Base-by-base conservation (phyloP, 2,888 invertebrate species). In the Lasioglossum lativentre region DNA sequence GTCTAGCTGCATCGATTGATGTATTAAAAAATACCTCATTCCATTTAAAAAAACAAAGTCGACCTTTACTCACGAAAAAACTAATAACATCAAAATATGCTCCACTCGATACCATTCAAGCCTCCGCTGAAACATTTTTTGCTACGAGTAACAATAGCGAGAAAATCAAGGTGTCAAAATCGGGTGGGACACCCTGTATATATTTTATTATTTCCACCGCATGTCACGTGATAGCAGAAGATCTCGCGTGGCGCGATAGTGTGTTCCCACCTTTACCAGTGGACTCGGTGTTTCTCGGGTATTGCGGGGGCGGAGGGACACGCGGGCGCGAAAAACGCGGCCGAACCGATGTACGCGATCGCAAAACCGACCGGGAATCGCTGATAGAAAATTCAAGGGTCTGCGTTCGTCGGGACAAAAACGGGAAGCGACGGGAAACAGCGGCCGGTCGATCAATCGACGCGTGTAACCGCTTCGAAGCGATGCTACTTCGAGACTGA, bases 371-470 rank as follows among this genome's bases (percentile, higher is more conserved):
- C 27, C 47, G 40, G 52, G 52, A 47, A 47, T 76, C 76, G 76
- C 23, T 77, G 47, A 81, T 81, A 77, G 76, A 77, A 76, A 81
- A 81, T 81, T 76, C 81, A 81, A 81, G 40, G 68, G 75, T 76
- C 56, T 63, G 38, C 47, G 70, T 70, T 27, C 38, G 59, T 42
- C 23, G 63, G 47, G 56, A 59, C 30, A 72, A 76, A 81, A 71
- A 72, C 81, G n/a, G 16, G 59, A 45, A 70, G 75, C 80, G 73
- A 66, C 77, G 68, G 81, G 77, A 74, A 80, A 70, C 84, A 80
- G 73, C 77, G 80, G 75, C 66, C 40, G 80, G 75, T 68, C 77
- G 86, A 86, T 82, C 78, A 72, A 56, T 52, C 56, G 82, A 76
- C 63, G 52, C 47, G 70, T 59, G 52, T 71, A 76, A 42, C 72